A percentile compares a stretch with the other conserved stretches of the same genome.
Conservation (phyloP, 2,888 invertebrate genomes). For the Miltochrista miniata region DNA sequence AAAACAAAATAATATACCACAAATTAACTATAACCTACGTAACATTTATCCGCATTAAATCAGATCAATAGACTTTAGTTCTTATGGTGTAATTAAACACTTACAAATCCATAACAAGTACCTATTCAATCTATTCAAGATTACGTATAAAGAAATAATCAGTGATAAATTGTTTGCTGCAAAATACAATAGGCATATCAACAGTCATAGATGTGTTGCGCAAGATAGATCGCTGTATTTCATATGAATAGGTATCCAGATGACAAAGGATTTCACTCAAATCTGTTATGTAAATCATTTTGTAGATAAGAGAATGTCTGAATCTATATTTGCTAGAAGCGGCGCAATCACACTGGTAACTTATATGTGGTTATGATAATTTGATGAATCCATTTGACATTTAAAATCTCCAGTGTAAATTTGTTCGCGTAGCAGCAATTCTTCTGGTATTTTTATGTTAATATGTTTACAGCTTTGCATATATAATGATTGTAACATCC, state of each 20-base stretch:
- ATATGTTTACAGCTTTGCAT: constrained; percentile 13
- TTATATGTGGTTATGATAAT: constrained; percentile 61
- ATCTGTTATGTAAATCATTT: constrained; percentile 66
- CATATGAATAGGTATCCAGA: constrained; percentile 65
- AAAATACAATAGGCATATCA: constrained; percentile 24
- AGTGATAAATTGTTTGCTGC: constrained; percentile 31
- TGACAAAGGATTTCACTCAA: constrained; percentile 72
- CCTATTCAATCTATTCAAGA: background rate
- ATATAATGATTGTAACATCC: constrained; percentile 5
- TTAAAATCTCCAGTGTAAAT: constrained; percentile 39
- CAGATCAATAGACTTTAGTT: background rate
- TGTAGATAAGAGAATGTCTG: constrained; percentile 29
- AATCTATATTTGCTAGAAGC: constrained; percentile 57
- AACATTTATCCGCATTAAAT: background rate
- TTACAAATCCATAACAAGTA: background rate
- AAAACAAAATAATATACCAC: background rate
- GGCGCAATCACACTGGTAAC: constrained; percentile 44
- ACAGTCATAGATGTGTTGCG: constrained; percentile 46
- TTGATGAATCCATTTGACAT: constrained; percentile 65
- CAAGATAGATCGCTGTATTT: constrained; percentile 51
- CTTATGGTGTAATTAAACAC: constrained; percentile 2
- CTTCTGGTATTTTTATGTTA: constrained; percentile 8
- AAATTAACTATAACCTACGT: background rate
- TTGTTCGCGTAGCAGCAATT: constrained; percentile 23
- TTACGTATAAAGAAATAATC: constrained; percentile 11